These are phyloP conservation scores for Drosophila parthenogenetica DNA, from an alignment of 2,888 invertebrate genomes.

Conservation along the genomic window DNA sequence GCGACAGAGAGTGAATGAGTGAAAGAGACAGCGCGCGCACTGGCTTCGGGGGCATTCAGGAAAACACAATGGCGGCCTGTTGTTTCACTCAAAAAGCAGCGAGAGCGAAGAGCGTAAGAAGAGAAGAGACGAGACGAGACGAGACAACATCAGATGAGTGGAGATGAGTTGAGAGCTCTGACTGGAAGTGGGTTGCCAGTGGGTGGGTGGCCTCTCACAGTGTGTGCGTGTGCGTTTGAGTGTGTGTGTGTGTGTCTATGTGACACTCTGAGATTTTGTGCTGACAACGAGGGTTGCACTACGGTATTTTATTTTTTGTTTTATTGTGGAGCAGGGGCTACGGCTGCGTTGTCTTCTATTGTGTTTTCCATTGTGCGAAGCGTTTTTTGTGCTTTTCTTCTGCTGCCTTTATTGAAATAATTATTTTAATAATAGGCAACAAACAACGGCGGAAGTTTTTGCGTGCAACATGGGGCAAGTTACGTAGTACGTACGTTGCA, in stretches of 20 bases:
- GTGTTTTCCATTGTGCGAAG: slow-evolving; percentile 64
- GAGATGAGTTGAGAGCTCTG: slow-evolving; percentile 34
- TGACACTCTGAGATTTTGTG: slow-evolving; percentile 64
- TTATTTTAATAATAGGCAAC: slow-evolving; percentile 82
- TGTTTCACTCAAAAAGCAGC: slow-evolving; percentile 73
- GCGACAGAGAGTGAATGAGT: not conserved
- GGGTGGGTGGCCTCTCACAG: slow-evolving; percentile 39
- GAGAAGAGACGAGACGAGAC: slow-evolving; percentile 28
- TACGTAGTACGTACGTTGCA: slow-evolving; percentile 29
- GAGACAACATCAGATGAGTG: slow-evolving; percentile 3
- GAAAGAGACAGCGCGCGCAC: not conserved
- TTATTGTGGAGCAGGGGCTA: not conserved
- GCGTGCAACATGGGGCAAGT: slow-evolving; percentile 42
- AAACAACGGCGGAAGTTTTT: slow-evolving; percentile 63
- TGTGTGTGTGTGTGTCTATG: slow-evolving; percentile 30
- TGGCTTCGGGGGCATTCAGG: slow-evolving; percentile 22
- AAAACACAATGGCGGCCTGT: slow-evolving; percentile 76
- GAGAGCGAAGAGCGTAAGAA: slow-evolving; percentile 55
- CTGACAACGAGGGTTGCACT: slow-evolving; percentile 74
- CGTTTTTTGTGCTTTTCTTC: slow-evolving; percentile 79
- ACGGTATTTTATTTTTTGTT: slow-evolving; percentile 4
- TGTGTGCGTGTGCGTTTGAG: not conserved
- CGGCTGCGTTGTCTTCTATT: slow-evolving; percentile 30
- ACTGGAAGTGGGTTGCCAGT: slow-evolving; percentile 67
- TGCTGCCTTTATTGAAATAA: slow-evolving; percentile 79